phyloP scores from a whole-genome alignment of 2,113 vertebrate genomes.

The Heloderma charlesbogerti region DNA sequence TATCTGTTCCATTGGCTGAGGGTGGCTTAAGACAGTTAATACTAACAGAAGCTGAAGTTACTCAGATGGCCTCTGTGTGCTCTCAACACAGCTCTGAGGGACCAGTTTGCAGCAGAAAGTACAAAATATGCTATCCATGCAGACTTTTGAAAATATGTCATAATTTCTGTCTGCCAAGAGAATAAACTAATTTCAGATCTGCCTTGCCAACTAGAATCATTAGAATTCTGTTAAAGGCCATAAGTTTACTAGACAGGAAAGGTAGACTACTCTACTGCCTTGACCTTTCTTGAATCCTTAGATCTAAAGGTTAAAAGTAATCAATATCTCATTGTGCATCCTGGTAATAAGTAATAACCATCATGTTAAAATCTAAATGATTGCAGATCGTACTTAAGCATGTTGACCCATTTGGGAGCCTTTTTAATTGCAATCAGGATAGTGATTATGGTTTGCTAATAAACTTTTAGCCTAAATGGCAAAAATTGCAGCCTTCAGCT shows the following conservation, averaged over 20 bases:
- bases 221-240: conserved; percentile 77
- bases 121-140: conserved; percentile 56
- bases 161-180: conserved; percentile 73
- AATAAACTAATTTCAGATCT: conserved; percentile 76
- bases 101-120: conserved; percentile 44
- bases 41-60: background rate
- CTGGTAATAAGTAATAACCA: conserved; percentile 84
- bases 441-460: conserved; percentile 76
- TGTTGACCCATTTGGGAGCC: conserved; percentile 76
- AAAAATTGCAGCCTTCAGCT: conserved; percentile 68
- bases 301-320: conserved; percentile 85
- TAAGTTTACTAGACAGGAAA: conserved; percentile 71
- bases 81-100: conserved; percentile 45
- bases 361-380: conserved; percentile 82
- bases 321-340: conserved; percentile 84
- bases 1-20: background rate
- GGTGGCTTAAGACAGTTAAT: background rate
- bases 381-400: conserved; percentile 74
- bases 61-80: background rate
- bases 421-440: conserved; percentile 78
- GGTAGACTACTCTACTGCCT: conserved; percentile 63
- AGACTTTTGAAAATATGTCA: conserved; percentile 72
- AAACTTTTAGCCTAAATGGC: conserved; percentile 76
- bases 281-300: conserved; percentile 78
- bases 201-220: conserved; percentile 75